Evolutionary conservation across 2,888 invertebrate species (phyloP).

Genomic region (Sinohyriopsis cumingii): DNA sequence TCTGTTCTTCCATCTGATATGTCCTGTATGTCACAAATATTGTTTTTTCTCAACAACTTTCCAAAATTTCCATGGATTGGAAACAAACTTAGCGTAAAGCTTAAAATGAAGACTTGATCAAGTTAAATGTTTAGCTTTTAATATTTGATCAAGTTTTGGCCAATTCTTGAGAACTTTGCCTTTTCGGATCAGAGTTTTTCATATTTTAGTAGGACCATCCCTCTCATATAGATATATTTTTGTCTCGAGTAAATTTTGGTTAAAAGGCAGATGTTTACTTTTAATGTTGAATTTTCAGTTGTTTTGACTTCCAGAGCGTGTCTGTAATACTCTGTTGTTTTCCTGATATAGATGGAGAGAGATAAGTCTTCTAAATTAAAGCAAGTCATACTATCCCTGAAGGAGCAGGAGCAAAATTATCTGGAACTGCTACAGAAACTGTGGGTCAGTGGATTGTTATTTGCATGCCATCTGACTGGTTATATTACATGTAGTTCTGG

Average conservation of each 20-base stretch:
- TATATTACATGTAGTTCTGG: background rate
- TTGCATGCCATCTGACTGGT: background rate
- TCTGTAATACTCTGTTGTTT: background rate
- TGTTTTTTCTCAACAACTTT: no score
- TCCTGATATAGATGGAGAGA: slow-evolving; percentile 29
- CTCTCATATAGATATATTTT: background rate
- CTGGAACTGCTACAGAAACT: slow-evolving; percentile 39
- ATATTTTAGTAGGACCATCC: background rate
- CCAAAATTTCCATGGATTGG: background rate
- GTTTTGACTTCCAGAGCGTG: no score
- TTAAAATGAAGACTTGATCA: background rate
- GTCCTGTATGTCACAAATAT: no score
- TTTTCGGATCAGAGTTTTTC: no score
- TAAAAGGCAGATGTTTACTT: background rate
- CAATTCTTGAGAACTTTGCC: no score
- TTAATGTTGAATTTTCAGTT: no score
- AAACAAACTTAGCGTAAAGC: background rate
- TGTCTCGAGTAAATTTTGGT: background rate
- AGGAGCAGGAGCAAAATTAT: slow-evolving; percentile 38
- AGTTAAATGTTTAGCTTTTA: background rate
- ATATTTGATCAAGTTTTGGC: background rate
- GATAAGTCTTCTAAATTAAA: slow-evolving; percentile 36
- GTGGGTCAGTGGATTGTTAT: slow-evolving; percentile 35
- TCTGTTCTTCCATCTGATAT: no score
- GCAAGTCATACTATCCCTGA: slow-evolving; percentile 35